Evolutionary conservation across 2,888 invertebrate species (phyloP), one percentile per base, ranked within the genome.

Genomic region (Ormyrus pomaceus): DNA sequence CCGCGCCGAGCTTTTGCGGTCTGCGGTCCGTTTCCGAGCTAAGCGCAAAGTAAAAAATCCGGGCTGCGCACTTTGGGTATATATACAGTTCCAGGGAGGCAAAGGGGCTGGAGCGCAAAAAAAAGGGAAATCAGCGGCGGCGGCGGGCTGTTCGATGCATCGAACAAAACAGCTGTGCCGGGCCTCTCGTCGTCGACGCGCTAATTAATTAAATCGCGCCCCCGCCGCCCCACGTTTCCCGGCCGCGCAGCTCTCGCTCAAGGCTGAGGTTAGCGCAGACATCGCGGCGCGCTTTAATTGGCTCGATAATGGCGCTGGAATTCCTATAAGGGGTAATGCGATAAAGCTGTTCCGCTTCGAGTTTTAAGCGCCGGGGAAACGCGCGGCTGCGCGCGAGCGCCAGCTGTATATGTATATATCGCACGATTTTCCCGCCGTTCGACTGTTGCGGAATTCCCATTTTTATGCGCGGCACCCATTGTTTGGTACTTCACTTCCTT

Each of bases 121-220:
- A 7, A 2, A 34, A n/a, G 45, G 46, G 66, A 5, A 19, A 10
- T 13, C 9, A 19, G 68, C 56, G 19, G 34, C 50, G 62, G 19
- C 19, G 19, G 19, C 61, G 59, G 34, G 45, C 55, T 45, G 58
- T 58, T 72, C 45, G 62, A 72, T 53, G 59, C 59, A 72, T 72
- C n/a, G 61, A 71, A 58, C 71, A 53, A 62, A 70, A 70, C 10
- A 19, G 19, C 48, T n/a, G 51, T 51, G 4, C 59, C n/a, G 62
- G 11, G 72, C 72, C 62, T 62, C 62, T 72, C 61, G 62, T 62
- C 46, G 74, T 6, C 58, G 72, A 61, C 46, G 64, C 79, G 69
- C 73, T 79, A 74, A 79, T 79, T 79, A 78, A 78, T 78, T 72
- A 73, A 78, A 79, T 79, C 75, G 75, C 48, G 59, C 34, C 19